Base-by-base conservation (phyloP, 2,113 vertebrate species). In the Psittacula cyanocephala region DNA sequence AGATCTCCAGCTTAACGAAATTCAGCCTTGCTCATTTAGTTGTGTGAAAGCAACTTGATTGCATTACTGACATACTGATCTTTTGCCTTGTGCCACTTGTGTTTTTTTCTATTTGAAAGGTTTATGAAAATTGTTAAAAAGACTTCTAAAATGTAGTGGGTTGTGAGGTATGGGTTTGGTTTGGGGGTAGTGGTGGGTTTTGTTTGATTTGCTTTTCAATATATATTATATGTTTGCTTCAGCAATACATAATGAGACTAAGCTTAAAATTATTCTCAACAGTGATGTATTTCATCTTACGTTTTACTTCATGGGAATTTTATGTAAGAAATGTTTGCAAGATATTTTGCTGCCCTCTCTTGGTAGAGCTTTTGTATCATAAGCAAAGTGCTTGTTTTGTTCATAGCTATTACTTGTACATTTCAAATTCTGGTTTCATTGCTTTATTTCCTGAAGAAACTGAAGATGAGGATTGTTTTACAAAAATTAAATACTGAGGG, bases 281-380 rank as follows among this genome's bases (percentile, higher is more conserved):
- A 17, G 28, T 72, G 39, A 17, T 59, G 13, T 89, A 20, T 81
- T 83, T 77, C 3, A 37, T 53, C 39, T 76, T 22, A 7, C 17
- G 22, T 39, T 6, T 67, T 25, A 24, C 39, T 72, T 25, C 25
- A 43, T 52, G 33, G 37, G 22, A 67, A 67, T 93, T 75, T 53
- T 39, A 10, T 43, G 0, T 6, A 33, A 60, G 17, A 15, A 28
- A 57, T 13, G 2, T 11, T 69, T 81, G 33, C 18, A 37, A 55
- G 25, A 71, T 63, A 27, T 89, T 95, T 88, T 97, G 72, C 93
- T 97, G 95, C 96, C 95, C 93, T 91, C 95, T 97, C 35, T 93
- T 88, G 92, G 91, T 68, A n/a, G 55, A 92, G 29, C 10, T 11
- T 76, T 71, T 88, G 53, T 63, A 27, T 52, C 24, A 3, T 47